phyloP scores from a whole-genome alignment of 1,140 invertebrate genomes.

The Zophobas atratus region DNA sequence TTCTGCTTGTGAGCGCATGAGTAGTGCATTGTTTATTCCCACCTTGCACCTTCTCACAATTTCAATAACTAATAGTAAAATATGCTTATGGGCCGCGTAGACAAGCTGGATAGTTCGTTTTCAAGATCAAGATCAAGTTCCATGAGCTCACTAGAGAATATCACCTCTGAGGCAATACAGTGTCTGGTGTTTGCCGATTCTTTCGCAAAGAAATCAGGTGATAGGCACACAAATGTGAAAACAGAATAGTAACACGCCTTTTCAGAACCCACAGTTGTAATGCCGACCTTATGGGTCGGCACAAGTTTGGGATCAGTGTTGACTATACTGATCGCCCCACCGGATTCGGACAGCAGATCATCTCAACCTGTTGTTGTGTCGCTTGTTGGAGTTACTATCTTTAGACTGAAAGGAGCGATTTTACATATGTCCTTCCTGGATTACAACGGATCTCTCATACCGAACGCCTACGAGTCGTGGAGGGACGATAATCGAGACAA shows the following conservation, averaged over 20 bases:
- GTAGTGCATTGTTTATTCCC: conserved; percentile 46
- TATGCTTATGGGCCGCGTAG: conserved; percentile 82
- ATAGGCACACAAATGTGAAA: conserved; percentile 17
- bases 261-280: conserved; percentile 80
- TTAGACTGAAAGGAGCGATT: conserved; percentile 95
- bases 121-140: conserved; percentile 96
- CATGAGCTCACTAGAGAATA: conserved; percentile 98
- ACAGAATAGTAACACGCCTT: conserved; percentile 42
- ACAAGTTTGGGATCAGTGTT: conserved; percentile 96
- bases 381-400: conserved; percentile 92
- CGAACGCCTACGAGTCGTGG: conserved; percentile 89
- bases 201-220: conserved; percentile 94
- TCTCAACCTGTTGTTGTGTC: conserved; percentile 92
- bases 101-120: conserved; percentile 96
- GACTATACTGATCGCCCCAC: conserved; percentile 90
- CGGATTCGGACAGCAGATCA: conserved; percentile 84
- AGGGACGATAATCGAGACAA: conserved; percentile 83
- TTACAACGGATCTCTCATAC: conserved; percentile 90
- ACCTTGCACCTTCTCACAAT: conserved; percentile 61
- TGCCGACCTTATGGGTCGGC: conserved; percentile 95
- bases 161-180: conserved; percentile 95
- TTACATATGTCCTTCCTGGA: conserved; percentile 96
- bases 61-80: conserved; percentile 52
- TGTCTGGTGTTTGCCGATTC: conserved; percentile 97
- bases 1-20: conserved; percentile 54